A percentile compares a stretch with the other conserved stretches of the same genome.
These are phyloP conservation scores for Scolanthus callimorphus DNA, from an alignment of 92 coral and sea anemone genomes.

Conservation along the genomic window DNA sequence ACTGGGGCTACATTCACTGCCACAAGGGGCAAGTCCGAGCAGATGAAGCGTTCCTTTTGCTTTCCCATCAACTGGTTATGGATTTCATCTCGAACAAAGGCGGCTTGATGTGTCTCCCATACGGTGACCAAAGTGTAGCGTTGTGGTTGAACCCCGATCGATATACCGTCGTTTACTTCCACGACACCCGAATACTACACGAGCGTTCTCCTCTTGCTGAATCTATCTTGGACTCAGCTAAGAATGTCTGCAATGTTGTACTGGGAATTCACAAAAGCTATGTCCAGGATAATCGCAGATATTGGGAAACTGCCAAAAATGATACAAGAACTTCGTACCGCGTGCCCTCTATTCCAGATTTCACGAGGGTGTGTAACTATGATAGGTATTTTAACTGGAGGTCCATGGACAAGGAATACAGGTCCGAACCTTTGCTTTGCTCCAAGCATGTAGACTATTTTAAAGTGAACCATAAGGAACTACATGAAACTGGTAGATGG, in stretches of 20 bases:
- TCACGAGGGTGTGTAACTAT: constrained; percentile 46
- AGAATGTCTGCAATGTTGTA: constrained; percentile 53
- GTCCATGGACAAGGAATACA: constrained; percentile 64
- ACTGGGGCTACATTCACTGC: constrained; percentile 96
- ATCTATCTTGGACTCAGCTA: constrained; percentile 32
- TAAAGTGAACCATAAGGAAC: neutral
- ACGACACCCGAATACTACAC: constrained; percentile 75
- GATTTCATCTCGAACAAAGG: constrained; percentile 59
- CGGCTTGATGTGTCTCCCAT: constrained; percentile 85
- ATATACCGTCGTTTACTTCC: constrained; percentile 58
- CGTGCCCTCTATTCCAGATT: constrained; percentile 56
- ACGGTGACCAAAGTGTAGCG: constrained; percentile 87
- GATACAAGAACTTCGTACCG: constrained; percentile 39
- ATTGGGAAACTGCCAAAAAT: constrained; percentile 63
- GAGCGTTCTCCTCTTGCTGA: constrained; percentile 18
- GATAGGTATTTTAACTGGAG: constrained; percentile 59
- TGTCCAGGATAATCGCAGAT: constrained; percentile 56
- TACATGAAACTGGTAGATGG: neutral
- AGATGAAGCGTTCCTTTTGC: constrained; percentile 83
- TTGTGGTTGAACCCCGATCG: constrained; percentile 81
- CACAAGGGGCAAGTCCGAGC: constrained; percentile 82
- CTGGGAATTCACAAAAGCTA: constrained; percentile 83
- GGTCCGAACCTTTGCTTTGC: constrained; percentile 46
- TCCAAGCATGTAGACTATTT: neutral
- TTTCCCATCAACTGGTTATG: constrained; percentile 65